Evolutionary conservation across 2,113 vertebrate genomes (phyloP), one percentile per base, ranked within the genome.

Genomic region (Dasyprocta punctata): DNA sequence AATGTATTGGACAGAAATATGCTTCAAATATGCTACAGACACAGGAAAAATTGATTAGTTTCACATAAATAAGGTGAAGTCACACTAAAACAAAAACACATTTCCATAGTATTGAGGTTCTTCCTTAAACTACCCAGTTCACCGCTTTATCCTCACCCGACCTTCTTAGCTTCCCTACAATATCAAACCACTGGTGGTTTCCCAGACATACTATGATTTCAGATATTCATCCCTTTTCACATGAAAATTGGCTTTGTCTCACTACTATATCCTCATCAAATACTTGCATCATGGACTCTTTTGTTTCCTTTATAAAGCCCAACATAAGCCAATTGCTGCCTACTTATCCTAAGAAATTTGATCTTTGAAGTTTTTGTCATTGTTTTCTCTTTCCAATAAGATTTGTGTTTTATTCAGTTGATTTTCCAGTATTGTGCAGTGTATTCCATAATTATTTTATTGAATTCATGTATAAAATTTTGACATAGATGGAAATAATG

Each of bases 401-500:
- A 7, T 58, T 77, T 63, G 20, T 77, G 4, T 26, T 83, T 11
- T 52, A 75, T 52, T 88, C 22, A 12, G 2, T 36, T 73, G 30
- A 86, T 86, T 71, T 47, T 30, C 44, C 77, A 16, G 17, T 65
- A 87, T 69, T 52, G 75, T 24, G 81, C 44, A 75, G 33, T n/a
- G 5, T 2, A 78, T 58, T 65, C 19, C 60, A 65, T 33, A 91
- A 54, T 7, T 77, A 71, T 61, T 87, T 33, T 86, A 26, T 7
- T 92, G 71, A 92, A 54, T 63, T 13, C 69, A 26, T 81, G 86
- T 49, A 71, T 69, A 12, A 89, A 89, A 83, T 47, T 22, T 54
- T 85, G 24, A 94, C 28, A 22, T 92, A 30, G 3, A 78, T 38
- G 36, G 56, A 90, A 82, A 80, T 19, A 17, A 33, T n/a, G 41